phyloP scores from a whole-genome alignment of 2,113 vertebrate genomes.

The Thomomys bottae region DNA sequence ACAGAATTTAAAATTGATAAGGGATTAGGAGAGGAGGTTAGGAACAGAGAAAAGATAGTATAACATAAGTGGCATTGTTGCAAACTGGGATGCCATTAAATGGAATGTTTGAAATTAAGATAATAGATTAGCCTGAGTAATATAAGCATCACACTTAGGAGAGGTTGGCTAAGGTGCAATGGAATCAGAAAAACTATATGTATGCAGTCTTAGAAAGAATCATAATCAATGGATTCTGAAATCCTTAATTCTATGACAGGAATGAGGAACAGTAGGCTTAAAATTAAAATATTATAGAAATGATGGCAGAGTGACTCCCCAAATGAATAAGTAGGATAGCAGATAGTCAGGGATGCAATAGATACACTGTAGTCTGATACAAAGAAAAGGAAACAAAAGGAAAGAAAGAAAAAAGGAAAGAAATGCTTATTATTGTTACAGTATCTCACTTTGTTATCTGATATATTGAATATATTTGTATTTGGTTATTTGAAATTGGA shows the following conservation, averaged over 20 bases:
- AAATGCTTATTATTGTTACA: neutral
- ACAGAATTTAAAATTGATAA: neutral
- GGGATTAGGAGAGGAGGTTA: neutral
- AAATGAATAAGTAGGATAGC: neutral
- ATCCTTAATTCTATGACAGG: neutral
- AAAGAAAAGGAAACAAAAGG: neutral
- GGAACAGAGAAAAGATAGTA: neutral
- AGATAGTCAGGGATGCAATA: neutral
- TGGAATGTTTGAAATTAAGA: slow-evolving; percentile 1
- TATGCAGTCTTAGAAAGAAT: neutral
- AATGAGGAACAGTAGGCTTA: neutral
- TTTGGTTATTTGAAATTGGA: too few relatives aligned
- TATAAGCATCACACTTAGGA: neutral
- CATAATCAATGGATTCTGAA: neutral
- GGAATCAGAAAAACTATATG: neutral
- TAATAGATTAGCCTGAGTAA: neutral
- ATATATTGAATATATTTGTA: too few relatives aligned
- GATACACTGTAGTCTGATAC: neutral
- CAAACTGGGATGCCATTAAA: neutral
- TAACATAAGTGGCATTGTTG: neutral
- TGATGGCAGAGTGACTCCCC: rapidly evolving
- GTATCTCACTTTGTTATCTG: too few relatives aligned
- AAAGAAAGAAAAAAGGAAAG: too few relatives aligned
- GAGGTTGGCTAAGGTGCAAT: neutral
- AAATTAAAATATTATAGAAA: neutral